A percentile compares a stretch with the other conserved stretches of the same genome.
Evolutionary conservation across 1,140 invertebrate species (phyloP).

Genomic region (Drosophila tropicalis): DNA sequence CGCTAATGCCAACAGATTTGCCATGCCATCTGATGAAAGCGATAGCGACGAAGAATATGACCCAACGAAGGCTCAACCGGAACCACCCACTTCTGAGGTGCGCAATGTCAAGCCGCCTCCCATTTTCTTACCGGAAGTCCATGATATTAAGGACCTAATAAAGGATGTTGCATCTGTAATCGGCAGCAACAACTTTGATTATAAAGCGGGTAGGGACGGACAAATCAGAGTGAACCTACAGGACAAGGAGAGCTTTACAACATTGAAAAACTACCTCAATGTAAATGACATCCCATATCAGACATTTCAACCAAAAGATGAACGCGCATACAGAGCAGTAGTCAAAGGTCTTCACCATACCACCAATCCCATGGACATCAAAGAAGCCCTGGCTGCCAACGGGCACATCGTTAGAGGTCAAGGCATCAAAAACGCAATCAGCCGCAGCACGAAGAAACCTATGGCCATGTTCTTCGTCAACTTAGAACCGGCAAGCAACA

Average conservation of each 20-base stretch:
- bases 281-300: not conserved
- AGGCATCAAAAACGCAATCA: too few relatives aligned
- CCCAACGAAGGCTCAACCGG: not conserved
- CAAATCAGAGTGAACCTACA: not conserved
- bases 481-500: too few relatives aligned
- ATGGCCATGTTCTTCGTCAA: too few relatives aligned
- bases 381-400: not conserved
- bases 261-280: not conserved
- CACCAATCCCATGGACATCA: slow-evolving; percentile 8
- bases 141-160: not conserved
- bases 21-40: slow-evolving; percentile 1
- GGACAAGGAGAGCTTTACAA: not conserved
- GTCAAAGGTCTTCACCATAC: not conserved
- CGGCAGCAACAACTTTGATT: not conserved
- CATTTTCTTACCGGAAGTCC: not conserved
- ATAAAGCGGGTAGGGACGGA: not conserved
- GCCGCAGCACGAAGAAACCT: too few relatives aligned
- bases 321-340: not conserved
- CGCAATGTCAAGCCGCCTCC: not conserved
- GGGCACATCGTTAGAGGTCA: not conserved
- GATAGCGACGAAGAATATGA: not conserved
- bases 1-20: not conserved
- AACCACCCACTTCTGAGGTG: not conserved
- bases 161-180: not conserved
- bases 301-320: not conserved